Percentiles rank a stretch among this genome's conserved stretches.
Conservation (phyloP, 2,797 vertebrate species). For the Trichosurus vulpecula region DNA sequence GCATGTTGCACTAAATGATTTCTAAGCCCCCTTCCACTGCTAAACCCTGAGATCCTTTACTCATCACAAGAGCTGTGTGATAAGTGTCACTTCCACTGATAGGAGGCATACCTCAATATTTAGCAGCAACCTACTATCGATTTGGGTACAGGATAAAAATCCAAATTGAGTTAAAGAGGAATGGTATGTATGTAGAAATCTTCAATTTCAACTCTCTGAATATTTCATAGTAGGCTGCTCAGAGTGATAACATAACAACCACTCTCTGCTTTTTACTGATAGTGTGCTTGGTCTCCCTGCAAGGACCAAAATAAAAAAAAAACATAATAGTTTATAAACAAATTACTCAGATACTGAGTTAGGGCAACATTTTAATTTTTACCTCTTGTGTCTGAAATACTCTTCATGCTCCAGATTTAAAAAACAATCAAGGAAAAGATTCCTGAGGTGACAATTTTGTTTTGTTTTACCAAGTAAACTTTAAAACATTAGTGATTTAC, state of each 20-base stretch:
- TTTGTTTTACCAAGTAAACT: not conserved
- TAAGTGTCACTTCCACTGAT: constrained; percentile 11
- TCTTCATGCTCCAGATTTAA: not conserved
- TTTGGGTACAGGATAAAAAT: constrained; percentile 32
- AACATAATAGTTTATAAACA: constrained; percentile 43
- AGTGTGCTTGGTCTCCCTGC: not conserved
- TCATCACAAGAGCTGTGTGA: not conserved
- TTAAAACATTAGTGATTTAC: not conserved
- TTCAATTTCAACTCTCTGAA: not conserved
- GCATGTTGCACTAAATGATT: not conserved
- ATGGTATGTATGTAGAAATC: not conserved
- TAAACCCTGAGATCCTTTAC: not conserved
- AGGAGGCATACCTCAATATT: not conserved
- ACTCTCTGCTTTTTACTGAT: constrained; percentile 35
- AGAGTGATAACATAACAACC: constrained; percentile 29
- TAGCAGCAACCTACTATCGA: not conserved
- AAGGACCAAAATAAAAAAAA: constrained; percentile 40
- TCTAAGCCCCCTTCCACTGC: not conserved
- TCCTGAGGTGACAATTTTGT: not conserved
- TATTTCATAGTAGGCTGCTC: constrained; percentile 1
- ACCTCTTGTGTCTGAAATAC: constrained; percentile 48
- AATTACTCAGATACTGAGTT: constrained; percentile 35
- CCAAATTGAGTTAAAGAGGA: not conserved
- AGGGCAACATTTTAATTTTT: constrained; percentile 57
- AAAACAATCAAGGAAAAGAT: not conserved